A percentile compares a stretch with the other conserved stretches of the same genome.
phyloP scores from a whole-genome alignment of 2,797 vertebrate genomes.

The Sebastes iracundus region DNA sequence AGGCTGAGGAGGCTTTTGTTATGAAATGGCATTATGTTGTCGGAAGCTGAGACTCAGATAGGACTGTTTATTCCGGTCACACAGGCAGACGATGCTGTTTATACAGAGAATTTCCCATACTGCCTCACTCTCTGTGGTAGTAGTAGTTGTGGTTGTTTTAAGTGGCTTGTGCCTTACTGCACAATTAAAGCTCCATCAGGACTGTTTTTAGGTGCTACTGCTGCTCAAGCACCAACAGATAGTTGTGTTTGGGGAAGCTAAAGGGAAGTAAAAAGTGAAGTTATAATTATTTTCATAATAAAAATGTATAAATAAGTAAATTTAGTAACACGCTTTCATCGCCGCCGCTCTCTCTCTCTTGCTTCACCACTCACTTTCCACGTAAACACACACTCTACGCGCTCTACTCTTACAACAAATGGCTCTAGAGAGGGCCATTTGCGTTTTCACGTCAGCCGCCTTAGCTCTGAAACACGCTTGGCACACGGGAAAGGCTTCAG shows the following conservation, averaged over 20 bases:
- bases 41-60: neutral
- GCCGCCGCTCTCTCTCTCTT: too few species aligned
- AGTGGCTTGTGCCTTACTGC: neutral
- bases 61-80: constrained; percentile 11
- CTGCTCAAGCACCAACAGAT: neutral
- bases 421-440: too few species aligned
- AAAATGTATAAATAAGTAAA: neutral
- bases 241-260: neutral
- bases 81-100: constrained; percentile 6
- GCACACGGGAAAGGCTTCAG: too few species aligned
- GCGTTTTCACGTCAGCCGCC: too few species aligned
- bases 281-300: neutral
- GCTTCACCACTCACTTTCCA: accelerated
- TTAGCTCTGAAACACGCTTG: too few species aligned
- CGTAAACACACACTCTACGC: neutral
- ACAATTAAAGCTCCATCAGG: constrained; percentile 6
- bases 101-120: constrained; percentile 13
- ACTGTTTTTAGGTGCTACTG: neutral
- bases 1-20: constrained; percentile 50
- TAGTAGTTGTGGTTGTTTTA: neutral
- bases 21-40: constrained; percentile 43
- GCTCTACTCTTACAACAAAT: too few species aligned
- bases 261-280: neutral
- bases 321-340: neutral
- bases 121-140: constrained; percentile 3